Base-by-base conservation (phyloP, 2,888 invertebrate genomes). In the Leptopilina myrica region DNA sequence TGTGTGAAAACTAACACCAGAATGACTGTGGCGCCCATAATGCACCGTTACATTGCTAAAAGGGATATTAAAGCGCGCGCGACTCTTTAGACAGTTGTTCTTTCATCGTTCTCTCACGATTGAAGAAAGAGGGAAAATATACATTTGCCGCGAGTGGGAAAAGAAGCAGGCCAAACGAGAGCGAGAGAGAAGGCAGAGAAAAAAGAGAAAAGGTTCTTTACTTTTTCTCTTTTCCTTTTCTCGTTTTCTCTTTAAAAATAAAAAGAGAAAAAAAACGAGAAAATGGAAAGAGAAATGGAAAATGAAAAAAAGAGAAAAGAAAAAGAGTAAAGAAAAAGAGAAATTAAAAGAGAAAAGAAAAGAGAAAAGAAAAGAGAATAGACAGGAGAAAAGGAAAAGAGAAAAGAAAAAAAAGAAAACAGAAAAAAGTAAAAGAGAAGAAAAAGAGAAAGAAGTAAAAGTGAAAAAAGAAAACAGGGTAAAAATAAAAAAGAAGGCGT, bases 11-110 rank as follows among this genome's bases (percentile, higher is more conserved):
- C 69, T 49, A 69, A 69, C 69, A 53, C 53, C 15, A 20, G 43
- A 20, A 46, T 49, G 20, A 43, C 67, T 69, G 20, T 69, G 69
- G 69, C 69, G 53, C 49, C 53, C 67, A 69, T 69, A 69, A 20
- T 62, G 56, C 46, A 78, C 64, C 76, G 66, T 75, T 75, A 77
- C 73, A 75, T 73, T 56, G 77, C 49, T 56, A 69, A 69, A 43
- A 76, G n/a, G 43, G 40, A 14, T 66, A 64, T 76, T 78, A 77
- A 79, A 73, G 80, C 77, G 40, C 76, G 64, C 46, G 76, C 64
- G 69, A 56, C 56, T 73, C 73, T 73, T 73, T 14, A 53, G 33
- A 26, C 73, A 73, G 53, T 53, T 73, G 73, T 73, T 53, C 9
- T 49, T 53, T 69, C 53, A 33, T 73, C 78, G 59, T 78, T 66